Base-by-base conservation (phyloP, 2,888 invertebrate species). In the Gari tellinella region DNA sequence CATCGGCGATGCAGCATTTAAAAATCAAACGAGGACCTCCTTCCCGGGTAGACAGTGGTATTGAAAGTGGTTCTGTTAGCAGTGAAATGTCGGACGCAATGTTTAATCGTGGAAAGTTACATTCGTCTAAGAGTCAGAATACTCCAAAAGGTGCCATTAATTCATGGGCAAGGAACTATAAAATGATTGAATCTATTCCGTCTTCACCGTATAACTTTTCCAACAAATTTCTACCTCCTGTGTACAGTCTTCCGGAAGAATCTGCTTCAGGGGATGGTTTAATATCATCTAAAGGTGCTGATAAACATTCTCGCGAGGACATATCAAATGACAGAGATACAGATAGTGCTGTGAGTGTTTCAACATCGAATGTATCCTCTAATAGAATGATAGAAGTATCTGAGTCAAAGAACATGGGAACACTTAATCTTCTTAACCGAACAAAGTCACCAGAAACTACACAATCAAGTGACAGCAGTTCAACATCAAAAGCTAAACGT, bases 31-130 rank as follows among this genome's bases (percentile, higher is more conserved):
- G 60, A 46, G 58, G 52, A 26, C 65, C 68, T 4, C 45, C 69
- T 46, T 72, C 72, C 4, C 62, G 66, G 10, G 77, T 86, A 5
- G 88, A 88, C 65, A 88, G 88, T 68, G 88, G 88, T n/a, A 86
- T 88, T 65, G 86, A 87, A 49, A 88, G 84, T 68, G 86, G 78
- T 14, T 86, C 86, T 0, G 72, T 84, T 52, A 83, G 82, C 58
- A 88, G 88, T 76, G 86, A 86, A 41, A 80, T 83, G 51, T 86
- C 82, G 8, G 76, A 82, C 49, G 69, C 76, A 21, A 57, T 78
- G 45, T 63, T 55, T 8, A 74, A 81, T 77, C 69, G 38, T 67
- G 77, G 51, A 53, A 56, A 72, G 17, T 63, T 82, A 68, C 55
- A 76, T 58, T 66, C 77, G 70, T 60, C 72, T 65, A 65, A 64